Evolutionary conservation across 2,888 invertebrate genomes (phyloP).

Genomic region (Acheta domesticus): DNA sequence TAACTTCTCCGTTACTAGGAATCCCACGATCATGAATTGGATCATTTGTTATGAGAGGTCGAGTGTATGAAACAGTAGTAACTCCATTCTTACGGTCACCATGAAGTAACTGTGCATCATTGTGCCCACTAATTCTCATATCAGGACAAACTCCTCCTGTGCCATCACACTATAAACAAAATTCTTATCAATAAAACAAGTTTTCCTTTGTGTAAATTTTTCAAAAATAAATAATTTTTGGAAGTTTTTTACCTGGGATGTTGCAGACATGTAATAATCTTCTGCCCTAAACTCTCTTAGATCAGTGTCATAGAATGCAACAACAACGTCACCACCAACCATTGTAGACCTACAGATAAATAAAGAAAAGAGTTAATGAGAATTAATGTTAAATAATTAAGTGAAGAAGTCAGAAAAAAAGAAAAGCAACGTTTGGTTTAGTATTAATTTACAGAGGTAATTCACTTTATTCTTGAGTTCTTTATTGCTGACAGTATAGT

Average conservation of each 20-base stretch:
- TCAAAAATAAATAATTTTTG: neutral
- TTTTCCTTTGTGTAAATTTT: neutral
- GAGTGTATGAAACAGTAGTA: slow-evolving; percentile 73
- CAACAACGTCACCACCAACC: slow-evolving; percentile 76
- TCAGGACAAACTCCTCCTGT: slow-evolving; percentile 83
- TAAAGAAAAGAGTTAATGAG: neutral
- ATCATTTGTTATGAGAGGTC: slow-evolving; percentile 74
- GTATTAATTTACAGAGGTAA: no score
- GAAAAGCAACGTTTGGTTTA: neutral
- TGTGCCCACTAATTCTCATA: slow-evolving; percentile 70
- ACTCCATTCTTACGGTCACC: slow-evolving; percentile 76
- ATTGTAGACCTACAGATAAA: slow-evolving; percentile 45
- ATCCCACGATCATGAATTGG: slow-evolving; percentile 68
- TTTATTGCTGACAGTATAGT: no score
- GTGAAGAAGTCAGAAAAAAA: neutral
- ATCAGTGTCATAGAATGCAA: slow-evolving; percentile 67
- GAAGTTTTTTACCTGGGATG: slow-evolving; percentile 51
- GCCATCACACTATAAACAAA: slow-evolving; percentile 68
- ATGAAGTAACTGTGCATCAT: slow-evolving; percentile 71
- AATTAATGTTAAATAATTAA: neutral
- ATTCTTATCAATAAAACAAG: neutral
- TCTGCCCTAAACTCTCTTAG: slow-evolving; percentile 66
- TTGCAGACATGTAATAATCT: slow-evolving; percentile 80
- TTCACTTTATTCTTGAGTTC: no score
- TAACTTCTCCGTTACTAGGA: slow-evolving; percentile 64